Evolutionary conservation across 1,140 invertebrate species (phyloP).

Genomic region (Macrocentrus cingulum): DNA sequence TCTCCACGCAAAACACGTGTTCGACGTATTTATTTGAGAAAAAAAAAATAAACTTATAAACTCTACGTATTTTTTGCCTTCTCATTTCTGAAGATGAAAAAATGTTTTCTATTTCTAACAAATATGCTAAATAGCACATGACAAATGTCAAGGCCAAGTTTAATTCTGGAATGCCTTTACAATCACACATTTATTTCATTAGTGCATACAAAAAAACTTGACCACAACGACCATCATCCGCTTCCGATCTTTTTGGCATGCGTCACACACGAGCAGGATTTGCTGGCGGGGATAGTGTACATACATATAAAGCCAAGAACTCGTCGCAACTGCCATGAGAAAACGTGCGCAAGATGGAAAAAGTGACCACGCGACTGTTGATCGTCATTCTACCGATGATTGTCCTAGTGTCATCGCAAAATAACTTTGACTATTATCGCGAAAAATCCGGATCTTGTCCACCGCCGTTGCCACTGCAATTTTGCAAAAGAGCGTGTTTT

Average conservation of each 20-base stretch:
- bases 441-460: conserved; percentile 49
- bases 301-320: background rate
- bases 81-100: too few relatives aligned
- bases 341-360: too few relatives aligned
- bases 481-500: conserved; percentile 45
- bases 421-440: conserved; percentile 26
- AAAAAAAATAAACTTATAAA: conserved; percentile 12
- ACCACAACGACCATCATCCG: too few relatives aligned
- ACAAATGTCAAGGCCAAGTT: too few relatives aligned
- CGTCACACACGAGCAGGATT: background rate
- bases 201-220: too few relatives aligned
- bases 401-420: conserved; percentile 1
- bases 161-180: too few relatives aligned
- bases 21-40: conserved; percentile 4
- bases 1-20: background rate
- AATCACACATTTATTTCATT: too few relatives aligned
- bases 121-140: too few relatives aligned
- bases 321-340: too few relatives aligned
- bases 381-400: conserved; percentile 10
- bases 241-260: too few relatives aligned
- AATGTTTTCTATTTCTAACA: too few relatives aligned
- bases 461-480: conserved; percentile 42
- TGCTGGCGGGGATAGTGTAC: background rate
- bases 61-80: background rate
- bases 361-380: background rate